phyloP scores from a whole-genome alignment of 64 coral and sea anemone species.

The Montipora cactus region DNA sequence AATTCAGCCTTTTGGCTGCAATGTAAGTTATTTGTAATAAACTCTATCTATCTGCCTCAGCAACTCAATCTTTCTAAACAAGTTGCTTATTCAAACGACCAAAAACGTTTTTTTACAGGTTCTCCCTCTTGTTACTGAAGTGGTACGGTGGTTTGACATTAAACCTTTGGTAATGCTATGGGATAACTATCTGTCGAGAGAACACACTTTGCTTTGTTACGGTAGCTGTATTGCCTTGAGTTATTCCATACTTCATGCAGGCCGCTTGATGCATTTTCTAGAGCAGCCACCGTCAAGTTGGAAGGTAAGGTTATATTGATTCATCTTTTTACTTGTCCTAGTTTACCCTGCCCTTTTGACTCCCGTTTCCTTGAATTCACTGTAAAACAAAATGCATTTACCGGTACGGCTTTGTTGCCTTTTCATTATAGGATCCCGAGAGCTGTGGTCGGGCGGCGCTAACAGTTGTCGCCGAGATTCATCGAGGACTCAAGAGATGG shows the following conservation, averaged over 20 bases:
- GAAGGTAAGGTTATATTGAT: conserved; percentile 57
- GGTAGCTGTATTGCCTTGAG: conserved; percentile 88
- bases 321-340: not conserved
- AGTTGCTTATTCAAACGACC: too few relatives aligned
- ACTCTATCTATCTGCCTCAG: too few relatives aligned
- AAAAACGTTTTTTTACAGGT: conserved; percentile 53
- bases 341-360: not conserved
- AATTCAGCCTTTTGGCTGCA: too few relatives aligned
- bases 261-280: conserved; percentile 82
- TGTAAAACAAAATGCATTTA: too few relatives aligned
- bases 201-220: conserved; percentile 85
- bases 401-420: too few relatives aligned
- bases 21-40: too few relatives aligned
- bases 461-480: too few relatives aligned
- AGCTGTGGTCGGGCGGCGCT: too few relatives aligned
- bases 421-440: too few relatives aligned
- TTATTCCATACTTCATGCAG: conserved; percentile 83
- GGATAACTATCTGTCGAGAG: conserved; percentile 74
- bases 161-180: conserved; percentile 83
- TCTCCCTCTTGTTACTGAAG: conserved; percentile 85
- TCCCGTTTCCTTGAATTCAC: not conserved
- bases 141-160: conserved; percentile 95
- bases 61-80: too few relatives aligned
- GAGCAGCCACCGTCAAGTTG: conserved; percentile 88
- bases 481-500: too few relatives aligned